Conservation (phyloP, 2,888 invertebrate genomes). For the Sminthurides aquaticus region DNA sequence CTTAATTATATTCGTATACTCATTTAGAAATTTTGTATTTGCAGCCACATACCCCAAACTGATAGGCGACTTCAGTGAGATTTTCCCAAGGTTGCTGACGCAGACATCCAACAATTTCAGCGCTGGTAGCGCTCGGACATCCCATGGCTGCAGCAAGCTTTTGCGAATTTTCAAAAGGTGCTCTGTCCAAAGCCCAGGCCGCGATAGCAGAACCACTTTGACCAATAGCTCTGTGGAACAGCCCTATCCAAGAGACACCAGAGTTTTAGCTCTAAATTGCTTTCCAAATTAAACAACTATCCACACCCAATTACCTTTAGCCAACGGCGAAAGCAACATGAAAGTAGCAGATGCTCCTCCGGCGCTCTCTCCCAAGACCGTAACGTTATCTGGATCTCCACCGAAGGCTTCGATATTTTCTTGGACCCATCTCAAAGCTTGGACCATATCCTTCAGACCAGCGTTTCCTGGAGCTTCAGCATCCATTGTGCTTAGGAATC, state of each 20-base stretch:
- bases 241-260: slow-evolving; percentile 6
- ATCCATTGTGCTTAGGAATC: slow-evolving; percentile 21
- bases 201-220: slow-evolving; percentile 27
- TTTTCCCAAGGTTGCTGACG: slow-evolving; percentile 15
- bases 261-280: not conserved
- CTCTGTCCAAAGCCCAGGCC: slow-evolving; percentile 29
- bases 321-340: slow-evolving; percentile 16
- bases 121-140: slow-evolving; percentile 18
- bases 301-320: slow-evolving; percentile 1
- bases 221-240: slow-evolving; percentile 32
- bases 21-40: not conserved
- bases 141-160: slow-evolving; percentile 13
- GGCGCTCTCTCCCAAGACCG: slow-evolving; percentile 22
- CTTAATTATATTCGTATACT: not conserved
- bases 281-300: not conserved
- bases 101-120: slow-evolving; percentile 18
- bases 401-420: slow-evolving; percentile 21
- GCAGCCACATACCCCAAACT: not conserved
- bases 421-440: slow-evolving; percentile 23
- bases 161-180: slow-evolving; percentile 19
- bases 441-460: slow-evolving; percentile 24
- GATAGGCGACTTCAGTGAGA: slow-evolving; percentile 1
- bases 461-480: slow-evolving; percentile 21
- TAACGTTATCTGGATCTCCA: slow-evolving; percentile 19
- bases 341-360: slow-evolving; percentile 15